Evolutionary conservation across 1,140 invertebrate genomes (phyloP).

Genomic region (Babylonia areolata): DNA sequence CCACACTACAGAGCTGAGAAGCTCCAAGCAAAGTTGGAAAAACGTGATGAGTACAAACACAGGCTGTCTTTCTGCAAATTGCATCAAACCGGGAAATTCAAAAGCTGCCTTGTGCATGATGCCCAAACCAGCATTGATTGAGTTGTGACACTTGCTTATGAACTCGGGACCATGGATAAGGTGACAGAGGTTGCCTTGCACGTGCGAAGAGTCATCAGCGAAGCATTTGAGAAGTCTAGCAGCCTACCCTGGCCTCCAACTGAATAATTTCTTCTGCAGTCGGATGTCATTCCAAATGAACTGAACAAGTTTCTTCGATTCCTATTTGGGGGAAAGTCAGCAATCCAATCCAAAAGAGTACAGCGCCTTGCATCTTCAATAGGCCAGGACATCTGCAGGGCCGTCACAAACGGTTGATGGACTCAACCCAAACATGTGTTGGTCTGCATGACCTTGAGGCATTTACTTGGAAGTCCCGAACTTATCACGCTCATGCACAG

Average conservation of each 20-base stretch:
- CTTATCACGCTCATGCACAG: slow-evolving; percentile 35
- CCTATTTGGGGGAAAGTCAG: not conserved
- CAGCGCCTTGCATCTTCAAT: slow-evolving; percentile 32
- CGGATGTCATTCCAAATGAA: not conserved
- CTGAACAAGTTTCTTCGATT: not conserved
- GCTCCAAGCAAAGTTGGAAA: slow-evolving; percentile 5
- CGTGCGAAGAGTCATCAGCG: slow-evolving; percentile 14
- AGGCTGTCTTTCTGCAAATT: slow-evolving; percentile 12
- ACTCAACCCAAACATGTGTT: slow-evolving; percentile 46
- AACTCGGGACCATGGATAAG: slow-evolving; percentile 16
- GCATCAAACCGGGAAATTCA: slow-evolving; percentile 6
- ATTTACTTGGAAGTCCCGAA: slow-evolving; percentile 43
- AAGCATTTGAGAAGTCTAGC: slow-evolving; percentile 35
- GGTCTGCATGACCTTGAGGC: slow-evolving; percentile 40
- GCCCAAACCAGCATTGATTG: not conserved
- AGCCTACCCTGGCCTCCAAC: slow-evolving; percentile 40
- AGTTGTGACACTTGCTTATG: slow-evolving; percentile 11
- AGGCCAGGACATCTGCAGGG: slow-evolving; percentile 47
- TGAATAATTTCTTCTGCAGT: slow-evolving; percentile 5
- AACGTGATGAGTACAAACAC: not conserved
- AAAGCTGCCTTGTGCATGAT: slow-evolving; percentile 7
- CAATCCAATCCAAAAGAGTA: not conserved
- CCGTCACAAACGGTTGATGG: slow-evolving; percentile 36
- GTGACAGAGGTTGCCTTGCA: not conserved
- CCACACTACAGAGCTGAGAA: slow-evolving; percentile 2